Evolutionary conservation across 2,113 vertebrate species (phyloP), one percentile per base, ranked within the genome.

Genomic region (Phylloscopus whistleri): DNA sequence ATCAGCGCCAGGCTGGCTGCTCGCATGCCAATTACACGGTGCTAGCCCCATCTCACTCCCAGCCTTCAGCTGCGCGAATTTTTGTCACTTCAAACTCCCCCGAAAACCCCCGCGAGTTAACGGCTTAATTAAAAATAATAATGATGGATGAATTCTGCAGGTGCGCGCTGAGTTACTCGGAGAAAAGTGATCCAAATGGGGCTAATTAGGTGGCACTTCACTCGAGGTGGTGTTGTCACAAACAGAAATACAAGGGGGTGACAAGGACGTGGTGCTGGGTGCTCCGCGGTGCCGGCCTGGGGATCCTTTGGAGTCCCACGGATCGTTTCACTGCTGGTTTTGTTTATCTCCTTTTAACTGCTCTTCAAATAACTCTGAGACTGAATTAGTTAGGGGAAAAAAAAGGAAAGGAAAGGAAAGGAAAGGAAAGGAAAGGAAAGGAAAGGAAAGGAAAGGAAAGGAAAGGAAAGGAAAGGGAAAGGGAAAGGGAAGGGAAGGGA

Each of bases 101-200:
- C n/a, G 37, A 28, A 60, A 85, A 96, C 67, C 55, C n/a, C 27
- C 2, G 64, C 5, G 18, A 94, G 95, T 90, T 97, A 97, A 97
- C 91, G 87, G 81, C 89, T 95, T 97, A 89, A 95, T 96, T 95
- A 86, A 93, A 95, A 84, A 44, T 67, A 84, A 53, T 84, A 93
- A 53, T 68, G 95, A 94, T 87, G 72, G 92, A 81, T 90, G 89
- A 83, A 56, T 68, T 11, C 64, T 15, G 77, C 93, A 95, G 95
- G 93, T 96, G 90, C 86, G 21, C 1, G 13, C 91, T 86, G 30
- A 96, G 55, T 90, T 95, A 59, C 78, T 94, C 60, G 84, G n/a
- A 81, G 51, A 60, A 60, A 75, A 63, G 68, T 24, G 41, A 30
- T 55, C 75, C 64, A 64, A 56, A 75, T 72, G 51, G 90, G 87